These are phyloP conservation scores for Allygus modestus DNA, from an alignment of 2,888 invertebrate species.

Conservation along the genomic window DNA sequence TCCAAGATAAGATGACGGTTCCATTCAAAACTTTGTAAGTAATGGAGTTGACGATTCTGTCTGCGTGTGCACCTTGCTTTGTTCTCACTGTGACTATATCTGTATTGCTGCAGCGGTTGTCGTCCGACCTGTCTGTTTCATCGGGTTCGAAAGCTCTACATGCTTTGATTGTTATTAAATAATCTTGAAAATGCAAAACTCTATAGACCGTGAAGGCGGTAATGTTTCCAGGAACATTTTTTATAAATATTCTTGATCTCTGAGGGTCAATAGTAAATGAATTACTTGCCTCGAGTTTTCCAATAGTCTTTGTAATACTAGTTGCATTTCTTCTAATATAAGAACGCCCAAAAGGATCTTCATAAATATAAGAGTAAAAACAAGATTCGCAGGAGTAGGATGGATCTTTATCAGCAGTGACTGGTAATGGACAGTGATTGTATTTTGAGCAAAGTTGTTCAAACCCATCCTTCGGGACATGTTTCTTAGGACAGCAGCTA, in stretches of 20 bases:
- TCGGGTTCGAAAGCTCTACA: slow-evolving; percentile 75
- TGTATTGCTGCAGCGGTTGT: slow-evolving; percentile 76
- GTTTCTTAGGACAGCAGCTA: slow-evolving; percentile 44
- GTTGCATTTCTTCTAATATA: not conserved
- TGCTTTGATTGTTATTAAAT: slow-evolving; percentile 79
- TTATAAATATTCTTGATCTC: not conserved
- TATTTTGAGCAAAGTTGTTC: slow-evolving; percentile 46
- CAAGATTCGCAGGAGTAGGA: slow-evolving; percentile 39
- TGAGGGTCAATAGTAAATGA: not conserved
- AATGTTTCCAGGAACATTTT: slow-evolving; percentile 66
- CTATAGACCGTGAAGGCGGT: slow-evolving; percentile 71
- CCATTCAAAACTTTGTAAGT: slow-evolving; percentile 71
- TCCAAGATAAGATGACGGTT: slow-evolving; percentile 77
- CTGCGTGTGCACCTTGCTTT: slow-evolving; percentile 73
- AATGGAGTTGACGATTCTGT: slow-evolving; percentile 73
- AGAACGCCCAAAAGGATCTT: not conserved
- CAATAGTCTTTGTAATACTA: not conserved
- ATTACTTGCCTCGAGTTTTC: not conserved
- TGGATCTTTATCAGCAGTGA: slow-evolving; percentile 18
- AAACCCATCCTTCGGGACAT: slow-evolving; percentile 49
- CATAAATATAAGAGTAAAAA: slow-evolving; percentile 51
- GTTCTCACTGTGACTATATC: slow-evolving; percentile 77
- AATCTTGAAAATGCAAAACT: slow-evolving; percentile 79
- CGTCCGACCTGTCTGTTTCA: slow-evolving; percentile 70
- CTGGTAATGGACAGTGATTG: slow-evolving; percentile 6